Evolutionary conservation across 2,113 vertebrate genomes (phyloP).

Genomic region (Lagenorhynchus albirostris): DNA sequence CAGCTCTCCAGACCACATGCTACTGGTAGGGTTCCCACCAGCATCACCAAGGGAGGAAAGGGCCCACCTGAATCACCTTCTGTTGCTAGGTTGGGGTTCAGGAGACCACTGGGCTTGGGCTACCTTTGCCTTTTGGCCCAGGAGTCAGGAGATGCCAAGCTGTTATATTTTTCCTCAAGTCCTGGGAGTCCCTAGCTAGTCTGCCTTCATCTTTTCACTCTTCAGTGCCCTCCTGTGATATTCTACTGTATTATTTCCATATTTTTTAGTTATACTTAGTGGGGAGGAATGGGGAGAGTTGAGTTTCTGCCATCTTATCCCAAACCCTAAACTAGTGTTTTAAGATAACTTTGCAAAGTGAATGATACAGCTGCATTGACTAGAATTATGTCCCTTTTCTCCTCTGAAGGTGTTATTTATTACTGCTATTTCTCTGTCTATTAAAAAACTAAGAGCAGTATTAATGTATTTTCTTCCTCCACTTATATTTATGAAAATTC

Average conservation of each 20-base stretch:
- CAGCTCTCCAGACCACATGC: background rate
- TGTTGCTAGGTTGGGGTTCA: background rate
- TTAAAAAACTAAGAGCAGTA: background rate
- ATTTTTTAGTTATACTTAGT: background rate
- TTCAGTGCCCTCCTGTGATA: background rate
- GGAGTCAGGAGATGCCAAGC: background rate
- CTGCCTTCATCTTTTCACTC: background rate
- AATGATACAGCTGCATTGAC: background rate
- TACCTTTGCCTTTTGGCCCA: background rate
- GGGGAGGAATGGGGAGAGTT: background rate
- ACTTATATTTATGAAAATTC: background rate
- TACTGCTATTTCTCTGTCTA: conserved; percentile 13
- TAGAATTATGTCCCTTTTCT: conserved; percentile 17
- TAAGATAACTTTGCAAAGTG: background rate
- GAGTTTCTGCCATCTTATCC: background rate
- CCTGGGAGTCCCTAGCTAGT: background rate
- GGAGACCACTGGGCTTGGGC: background rate
- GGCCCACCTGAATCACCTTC: background rate
- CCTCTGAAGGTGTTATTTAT: background rate
- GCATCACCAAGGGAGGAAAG: background rate
- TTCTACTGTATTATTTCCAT: conserved; percentile 14
- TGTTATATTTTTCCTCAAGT: background rate
- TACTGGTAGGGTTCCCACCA: background rate
- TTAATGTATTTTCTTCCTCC: background rate
- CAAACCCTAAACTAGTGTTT: conserved; percentile 24